These are phyloP conservation scores for Rhopalosiphum padi DNA, from an alignment of 1,140 invertebrate genomes.

Conservation along the genomic window DNA sequence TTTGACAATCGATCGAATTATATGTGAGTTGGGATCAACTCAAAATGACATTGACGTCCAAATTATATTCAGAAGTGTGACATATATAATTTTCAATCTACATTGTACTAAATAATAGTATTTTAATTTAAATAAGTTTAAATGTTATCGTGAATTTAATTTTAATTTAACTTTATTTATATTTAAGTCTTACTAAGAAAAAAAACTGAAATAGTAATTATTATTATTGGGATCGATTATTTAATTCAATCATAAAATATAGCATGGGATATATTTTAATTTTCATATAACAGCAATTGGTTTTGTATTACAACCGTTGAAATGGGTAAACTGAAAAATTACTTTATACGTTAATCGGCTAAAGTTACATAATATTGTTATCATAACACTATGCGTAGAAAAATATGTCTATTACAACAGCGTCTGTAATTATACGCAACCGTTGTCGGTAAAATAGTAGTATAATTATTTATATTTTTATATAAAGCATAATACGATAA, in stretches of 20 bases:
- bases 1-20: background rate
- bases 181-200: background rate
- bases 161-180: background rate
- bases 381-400: no score
- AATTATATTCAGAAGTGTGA: background rate
- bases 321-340: background rate
- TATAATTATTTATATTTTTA: no score
- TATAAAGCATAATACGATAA: no score
- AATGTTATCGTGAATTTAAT: background rate
- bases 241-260: background rate
- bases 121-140: slow-evolving; percentile 10
- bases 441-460: no score
- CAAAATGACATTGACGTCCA: background rate
- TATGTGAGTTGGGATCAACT: background rate
- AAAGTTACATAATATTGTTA: no score
- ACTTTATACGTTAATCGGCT: background rate
- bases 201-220: background rate
- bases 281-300: background rate
- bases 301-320: background rate
- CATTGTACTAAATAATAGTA: background rate
- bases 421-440: no score
- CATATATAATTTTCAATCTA: background rate
- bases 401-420: no score
- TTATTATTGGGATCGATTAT: background rate
- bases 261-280: background rate